These are phyloP conservation scores for Hypercompe scribonia DNA, from an alignment of 2,888 invertebrate species.

Conservation along the genomic window DNA sequence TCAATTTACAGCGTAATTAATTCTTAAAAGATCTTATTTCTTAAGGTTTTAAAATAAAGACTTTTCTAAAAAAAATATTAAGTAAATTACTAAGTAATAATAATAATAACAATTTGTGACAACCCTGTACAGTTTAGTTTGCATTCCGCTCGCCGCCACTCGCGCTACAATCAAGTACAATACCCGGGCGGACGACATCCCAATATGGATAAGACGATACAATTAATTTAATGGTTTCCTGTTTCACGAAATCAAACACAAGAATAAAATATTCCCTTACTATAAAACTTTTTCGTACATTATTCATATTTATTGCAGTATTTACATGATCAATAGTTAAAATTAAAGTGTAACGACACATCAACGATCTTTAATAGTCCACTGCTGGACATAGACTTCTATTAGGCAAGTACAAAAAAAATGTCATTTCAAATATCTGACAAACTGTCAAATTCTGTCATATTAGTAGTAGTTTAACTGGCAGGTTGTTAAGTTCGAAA, in stretches of 20 bases:
- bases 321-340: too few relatives aligned
- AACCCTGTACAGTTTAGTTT: slow-evolving; percentile 79
- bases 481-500: too few relatives aligned
- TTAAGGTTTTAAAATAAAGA: not conserved
- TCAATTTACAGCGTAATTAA: too few relatives aligned
- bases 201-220: slow-evolving; percentile 53
- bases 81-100: slow-evolving; percentile 34
- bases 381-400: too few relatives aligned
- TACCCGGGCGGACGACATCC: slow-evolving; percentile 60
- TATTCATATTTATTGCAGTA: not conserved
- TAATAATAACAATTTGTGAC: slow-evolving; percentile 57
- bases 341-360: too few relatives aligned
- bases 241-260: not conserved
- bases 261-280: not conserved
- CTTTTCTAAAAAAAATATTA: not conserved
- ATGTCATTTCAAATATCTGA: too few relatives aligned
- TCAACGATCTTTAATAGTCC: too few relatives aligned
- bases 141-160: slow-evolving; percentile 82
- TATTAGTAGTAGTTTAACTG: too few relatives aligned
- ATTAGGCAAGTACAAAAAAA: too few relatives aligned
- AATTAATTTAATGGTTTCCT: slow-evolving; percentile 3
- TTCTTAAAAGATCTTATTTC: too few relatives aligned
- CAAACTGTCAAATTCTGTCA: too few relatives aligned
- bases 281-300: not conserved
- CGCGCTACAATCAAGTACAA: slow-evolving; percentile 83